Conservation (phyloP, 2,888 invertebrate species). For the Dasysyrphus albostriatus region DNA sequence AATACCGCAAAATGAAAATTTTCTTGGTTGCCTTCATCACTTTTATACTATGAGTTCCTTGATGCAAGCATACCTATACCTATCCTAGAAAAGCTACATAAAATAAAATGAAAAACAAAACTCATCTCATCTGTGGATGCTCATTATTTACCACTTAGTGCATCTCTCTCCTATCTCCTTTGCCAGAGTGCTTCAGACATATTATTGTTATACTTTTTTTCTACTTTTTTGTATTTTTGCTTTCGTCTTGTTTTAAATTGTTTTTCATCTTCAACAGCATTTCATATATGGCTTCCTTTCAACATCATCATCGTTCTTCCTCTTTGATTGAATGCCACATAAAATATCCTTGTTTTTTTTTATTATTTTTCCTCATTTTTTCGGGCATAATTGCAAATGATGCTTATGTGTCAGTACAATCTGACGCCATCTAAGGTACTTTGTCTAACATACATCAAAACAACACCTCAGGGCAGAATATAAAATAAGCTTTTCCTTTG, state of each 20-base stretch:
- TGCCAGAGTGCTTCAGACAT: constrained; percentile 41
- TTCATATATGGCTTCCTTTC: constrained; percentile 15
- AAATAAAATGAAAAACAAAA: constrained; percentile 4
- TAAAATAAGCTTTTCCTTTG: constrained; percentile 49
- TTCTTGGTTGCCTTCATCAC: not conserved
- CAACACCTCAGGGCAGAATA: constrained; percentile 52
- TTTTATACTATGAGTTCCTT: not conserved
- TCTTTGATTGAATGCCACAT: constrained; percentile 55
- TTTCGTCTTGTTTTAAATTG: constrained; percentile 15
- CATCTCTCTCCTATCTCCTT: constrained; percentile 22
- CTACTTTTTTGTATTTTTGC: not conserved
- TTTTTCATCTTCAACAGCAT: constrained; percentile 13
- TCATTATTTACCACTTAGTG: constrained; percentile 63
- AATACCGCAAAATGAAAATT: constrained; percentile 29
- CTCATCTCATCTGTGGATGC: constrained; percentile 42
- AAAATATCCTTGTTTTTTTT: constrained; percentile 21
- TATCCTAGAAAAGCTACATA: not conserved
- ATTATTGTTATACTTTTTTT: constrained; percentile 23
- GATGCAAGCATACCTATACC: not conserved
- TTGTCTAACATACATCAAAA: constrained; percentile 25
- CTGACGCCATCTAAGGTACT: constrained; percentile 12
- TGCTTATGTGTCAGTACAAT: constrained; percentile 31
- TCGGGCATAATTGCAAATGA: constrained; percentile 42
- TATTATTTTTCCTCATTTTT: not conserved
- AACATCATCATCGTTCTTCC: constrained; percentile 35